These are phyloP conservation scores for Anoplophora glabripennis DNA, from an alignment of 1,140 invertebrate genomes.

Conservation along the genomic window DNA sequence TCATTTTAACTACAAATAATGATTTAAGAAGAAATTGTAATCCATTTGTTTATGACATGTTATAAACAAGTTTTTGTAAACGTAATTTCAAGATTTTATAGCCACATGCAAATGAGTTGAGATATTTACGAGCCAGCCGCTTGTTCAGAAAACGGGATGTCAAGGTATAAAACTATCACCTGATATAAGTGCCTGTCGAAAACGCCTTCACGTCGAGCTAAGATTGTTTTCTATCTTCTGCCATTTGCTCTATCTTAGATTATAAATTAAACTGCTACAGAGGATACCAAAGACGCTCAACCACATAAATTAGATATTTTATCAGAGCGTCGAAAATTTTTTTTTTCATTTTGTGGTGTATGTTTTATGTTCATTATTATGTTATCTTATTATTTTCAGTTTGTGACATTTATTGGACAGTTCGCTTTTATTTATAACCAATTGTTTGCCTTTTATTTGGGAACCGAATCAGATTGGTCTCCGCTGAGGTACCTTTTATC, in stretches of 20 bases:
- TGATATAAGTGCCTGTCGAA: constrained; percentile 38
- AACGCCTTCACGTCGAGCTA: constrained; percentile 18
- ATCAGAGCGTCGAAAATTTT: background rate
- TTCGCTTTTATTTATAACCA: constrained; percentile 20
- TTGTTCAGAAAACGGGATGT: constrained; percentile 36
- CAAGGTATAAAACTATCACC: constrained; percentile 40
- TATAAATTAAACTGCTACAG: constrained; percentile 30
- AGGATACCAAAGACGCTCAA: constrained; percentile 3
- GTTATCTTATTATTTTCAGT: constrained; percentile 31
- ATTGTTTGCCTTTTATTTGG: background rate
- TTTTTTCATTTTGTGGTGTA: background rate
- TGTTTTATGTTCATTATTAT: constrained; percentile 32
- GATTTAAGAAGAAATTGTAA: background rate
- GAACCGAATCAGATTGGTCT: too few species aligned
- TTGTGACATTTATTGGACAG: constrained; percentile 30
- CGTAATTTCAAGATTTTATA: constrained; percentile 6
- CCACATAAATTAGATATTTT: constrained; percentile 1
- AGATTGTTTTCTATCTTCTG: constrained; percentile 10
- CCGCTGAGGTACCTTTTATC: too few species aligned
- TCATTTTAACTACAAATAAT: too few species aligned
- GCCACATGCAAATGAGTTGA: constrained; percentile 32
- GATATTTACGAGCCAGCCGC: constrained; percentile 30
- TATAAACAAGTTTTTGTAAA: background rate
- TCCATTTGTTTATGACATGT: background rate
- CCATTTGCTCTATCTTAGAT: constrained; percentile 13